Base-by-base conservation (phyloP, 2,113 vertebrate genomes). In the Antechinus flavipes region DNA sequence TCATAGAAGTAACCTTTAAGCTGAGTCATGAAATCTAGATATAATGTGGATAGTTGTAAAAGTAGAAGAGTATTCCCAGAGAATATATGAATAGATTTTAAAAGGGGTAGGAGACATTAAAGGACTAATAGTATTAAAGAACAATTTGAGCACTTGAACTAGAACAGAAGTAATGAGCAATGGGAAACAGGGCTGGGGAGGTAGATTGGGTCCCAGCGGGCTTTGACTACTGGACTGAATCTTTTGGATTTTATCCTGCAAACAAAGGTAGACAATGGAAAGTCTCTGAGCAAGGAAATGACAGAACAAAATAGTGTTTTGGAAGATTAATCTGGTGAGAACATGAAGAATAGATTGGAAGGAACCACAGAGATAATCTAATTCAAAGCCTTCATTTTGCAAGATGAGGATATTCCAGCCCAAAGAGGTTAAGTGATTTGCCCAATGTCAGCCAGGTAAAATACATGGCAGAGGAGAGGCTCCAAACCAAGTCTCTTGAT, bases 361-460 rank as follows among this genome's bases (percentile, higher is more conserved):
- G n/a, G 68, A 84, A 84, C 16, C 35, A 22, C 23, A 84, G 30
- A 16, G 4, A 68, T n/a, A 68, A 76, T 76, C 35, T 76, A 76
- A 35, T 35, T 76, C 61, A 76, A 76, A 19, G n/a, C n/a, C n/a
- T 7, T 84, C 68, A 84, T 22, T 76, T n/a, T n/a, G 61, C 14
- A 76, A 35, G 49, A 76, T 76, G 35, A 76, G 16, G 14, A n/a
- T 84, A 84, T 84, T 84, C n/a, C n/a, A 84, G 35, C 19, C n/a
- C 68, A 84, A 84, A 84, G n/a, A 84, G n/a, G n/a, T 84, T 84
- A 42, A 84, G 68, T 84, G 68, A 84, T 84, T 76, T 84, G 68
- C n/a, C 68, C n/a, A 84, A 84, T n/a, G n/a, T 84, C 68, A 84
- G 16, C 19, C 68, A 84, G 35, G n/a, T 84, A 84, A 42, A 42